Percentiles rank a stretch among this genome's conserved stretches.
phyloP scores from a whole-genome alignment of 2,113 vertebrate species.

The Myrmecophaga tridactyla region DNA sequence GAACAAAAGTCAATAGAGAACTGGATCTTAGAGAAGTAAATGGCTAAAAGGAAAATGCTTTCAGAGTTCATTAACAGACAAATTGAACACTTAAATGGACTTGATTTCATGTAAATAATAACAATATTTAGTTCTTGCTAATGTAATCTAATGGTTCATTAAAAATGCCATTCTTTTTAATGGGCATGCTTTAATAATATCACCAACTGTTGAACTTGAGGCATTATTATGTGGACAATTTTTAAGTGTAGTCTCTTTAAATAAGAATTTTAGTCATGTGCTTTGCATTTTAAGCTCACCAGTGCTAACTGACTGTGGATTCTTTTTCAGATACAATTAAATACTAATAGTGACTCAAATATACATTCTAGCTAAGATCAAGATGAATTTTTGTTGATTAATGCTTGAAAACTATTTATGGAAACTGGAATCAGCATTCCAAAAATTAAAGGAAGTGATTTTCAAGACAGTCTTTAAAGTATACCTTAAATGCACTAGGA shows the following conservation, averaged over 20 bases:
- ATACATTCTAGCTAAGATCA: neutral
- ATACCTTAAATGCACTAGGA: neutral
- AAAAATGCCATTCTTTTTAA: neutral
- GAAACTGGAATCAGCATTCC: neutral
- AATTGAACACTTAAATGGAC: neutral
- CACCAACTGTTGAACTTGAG: neutral
- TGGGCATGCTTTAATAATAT: neutral
- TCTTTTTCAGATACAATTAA: neutral
- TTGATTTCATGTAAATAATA: neutral
- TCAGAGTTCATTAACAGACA: neutral
- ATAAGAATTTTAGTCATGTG: neutral
- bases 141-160: neutral
- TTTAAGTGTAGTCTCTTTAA: neutral
- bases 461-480: neutral
- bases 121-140: neutral
- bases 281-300: neutral
- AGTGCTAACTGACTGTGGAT: neutral
- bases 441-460: neutral
- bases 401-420: neutral
- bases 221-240: neutral
- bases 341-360: neutral
- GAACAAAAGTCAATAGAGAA: neutral
- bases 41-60: neutral
- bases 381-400: neutral
- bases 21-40: neutral